Evolutionary conservation across 1,140 invertebrate genomes (phyloP), one percentile per base, ranked within the genome.

Genomic region (Drosophila arawakana): DNA sequence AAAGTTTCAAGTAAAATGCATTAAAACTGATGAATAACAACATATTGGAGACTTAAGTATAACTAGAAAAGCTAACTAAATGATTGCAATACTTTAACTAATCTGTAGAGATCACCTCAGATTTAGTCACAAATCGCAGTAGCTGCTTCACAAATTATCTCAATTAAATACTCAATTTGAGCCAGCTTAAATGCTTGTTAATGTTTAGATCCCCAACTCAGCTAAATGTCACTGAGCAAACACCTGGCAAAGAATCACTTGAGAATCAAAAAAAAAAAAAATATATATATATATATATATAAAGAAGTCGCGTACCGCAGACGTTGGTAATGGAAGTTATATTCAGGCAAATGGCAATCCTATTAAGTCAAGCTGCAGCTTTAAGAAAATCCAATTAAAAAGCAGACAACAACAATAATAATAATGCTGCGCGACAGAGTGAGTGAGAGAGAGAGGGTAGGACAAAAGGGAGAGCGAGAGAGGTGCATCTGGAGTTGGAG

Each of bases 361-460:
- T 79, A 78, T 88, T 89, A 72, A 70, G 73, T 74, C 69, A 83
- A 85, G 82, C 58, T 59, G 82, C 79, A 77, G 83, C 84, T 89
- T 88, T 89, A 88, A 88, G 84, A 80, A 88, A 88, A 88, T 88
- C 83, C 83, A 88, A 88, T 88, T 88, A 86, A 86, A 81, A 70
- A 39, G 47, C 44, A 46, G 47, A 76, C 37, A 54, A 65, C 58
- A 67, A 63, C 39, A 41, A 44, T 3, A 6, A n/a, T 15, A 47
- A 43, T 37, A 55, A 71, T 30, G 25, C 25, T 30, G 25, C 6
- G 25, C 2, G 25, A 30, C 25, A 30, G 25, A 30, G 25, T 2
- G 4, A 30, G 25, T 0, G 25, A 30, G 25, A 21, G 18, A 21
- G 18, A 21, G 18, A 21, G 25, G 25, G 25, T 0, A 3, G 25